Percentiles rank a stretch among this genome's conserved stretches.
phyloP scores from a whole-genome alignment of 2,888 invertebrate genomes.

The Drosophila infuscata region DNA sequence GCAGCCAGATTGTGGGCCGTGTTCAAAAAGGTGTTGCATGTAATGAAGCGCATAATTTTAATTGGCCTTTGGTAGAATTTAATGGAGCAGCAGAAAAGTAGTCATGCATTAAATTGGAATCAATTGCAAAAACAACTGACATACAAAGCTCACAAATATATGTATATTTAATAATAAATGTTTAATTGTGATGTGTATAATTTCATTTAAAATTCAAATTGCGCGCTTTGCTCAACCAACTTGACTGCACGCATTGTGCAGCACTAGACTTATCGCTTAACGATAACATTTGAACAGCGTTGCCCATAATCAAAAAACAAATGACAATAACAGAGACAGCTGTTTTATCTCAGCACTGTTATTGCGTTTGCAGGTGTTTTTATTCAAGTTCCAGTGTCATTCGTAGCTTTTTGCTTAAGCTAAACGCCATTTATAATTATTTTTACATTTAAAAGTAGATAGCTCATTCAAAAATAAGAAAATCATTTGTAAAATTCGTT shows the following conservation, averaged over 20 bases:
- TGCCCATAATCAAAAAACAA: constrained; percentile 1
- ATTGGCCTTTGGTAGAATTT: constrained; percentile 62
- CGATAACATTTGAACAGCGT: constrained; percentile 9
- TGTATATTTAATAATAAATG: neutral
- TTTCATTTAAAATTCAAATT: constrained; percentile 19
- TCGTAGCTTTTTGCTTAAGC: neutral
- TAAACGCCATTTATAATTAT: neutral
- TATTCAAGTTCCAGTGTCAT: neutral
- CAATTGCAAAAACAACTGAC: neutral
- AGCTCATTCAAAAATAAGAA: too few species aligned
- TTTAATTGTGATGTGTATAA: neutral
- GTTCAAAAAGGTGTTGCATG: constrained; percentile 46
- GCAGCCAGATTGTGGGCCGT: constrained; percentile 20
- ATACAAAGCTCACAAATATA: neutral
- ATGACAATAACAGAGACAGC: neutral
- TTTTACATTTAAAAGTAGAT: neutral
- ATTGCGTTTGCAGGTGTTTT: neutral
- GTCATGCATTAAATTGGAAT: neutral
- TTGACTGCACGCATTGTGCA: neutral
- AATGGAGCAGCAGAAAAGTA: constrained; percentile 28
- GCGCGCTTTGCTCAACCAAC: constrained; percentile 11
- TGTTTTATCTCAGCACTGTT: neutral
- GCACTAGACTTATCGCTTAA: constrained; percentile 21
- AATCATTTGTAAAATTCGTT: neutral
- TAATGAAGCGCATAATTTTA: constrained; percentile 75